Base-by-base conservation (phyloP, 2,888 invertebrate genomes). In the Bellardia bayeri region DNA sequence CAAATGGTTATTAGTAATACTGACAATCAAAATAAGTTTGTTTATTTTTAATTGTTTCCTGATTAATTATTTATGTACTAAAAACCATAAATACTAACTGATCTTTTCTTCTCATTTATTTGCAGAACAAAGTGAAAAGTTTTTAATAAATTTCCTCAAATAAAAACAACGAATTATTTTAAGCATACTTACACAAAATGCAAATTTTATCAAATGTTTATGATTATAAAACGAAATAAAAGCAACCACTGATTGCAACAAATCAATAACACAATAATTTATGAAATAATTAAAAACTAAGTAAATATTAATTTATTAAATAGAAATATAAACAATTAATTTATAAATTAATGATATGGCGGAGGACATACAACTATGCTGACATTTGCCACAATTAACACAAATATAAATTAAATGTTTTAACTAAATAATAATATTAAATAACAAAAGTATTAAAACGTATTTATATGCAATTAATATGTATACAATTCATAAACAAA, bases 351-450 rank as follows among this genome's bases (percentile, higher is more conserved):
- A 82, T 56, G 66, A 42, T 30, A 82, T 82, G 81, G 66, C 56
- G 45, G 74, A 56, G 66, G 56, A 66, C 14, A 74, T 58, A n/a
- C 16, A 82, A 74, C 30, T 74, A 66, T 64, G 64, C 66, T 74
- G 81, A 81, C 58, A 81, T 56, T 66, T 72, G 11, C 13, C 9
- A n/a, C 9, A 37, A n/a, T 63, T 40, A 63, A n/a, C n/a, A 37
- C 7, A 40, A 63, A 33, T 63, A 37, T 14, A 78, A 78, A 7
- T 14, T 8, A 66, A 58, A 33, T 30, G 68, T 69, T 69, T 45
- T 0, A 23, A 45, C 11, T 42, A 37, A 40, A 37, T 42, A 42
- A 42, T 45, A 66, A 66, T 66, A 14, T 2, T 23, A n/a, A 61
- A 23, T 56, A 23, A 11, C 11, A 37, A 37, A 14, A 56, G 9